Base-by-base conservation (phyloP, 2,113 vertebrate genomes). In the Aegypius monachus region DNA sequence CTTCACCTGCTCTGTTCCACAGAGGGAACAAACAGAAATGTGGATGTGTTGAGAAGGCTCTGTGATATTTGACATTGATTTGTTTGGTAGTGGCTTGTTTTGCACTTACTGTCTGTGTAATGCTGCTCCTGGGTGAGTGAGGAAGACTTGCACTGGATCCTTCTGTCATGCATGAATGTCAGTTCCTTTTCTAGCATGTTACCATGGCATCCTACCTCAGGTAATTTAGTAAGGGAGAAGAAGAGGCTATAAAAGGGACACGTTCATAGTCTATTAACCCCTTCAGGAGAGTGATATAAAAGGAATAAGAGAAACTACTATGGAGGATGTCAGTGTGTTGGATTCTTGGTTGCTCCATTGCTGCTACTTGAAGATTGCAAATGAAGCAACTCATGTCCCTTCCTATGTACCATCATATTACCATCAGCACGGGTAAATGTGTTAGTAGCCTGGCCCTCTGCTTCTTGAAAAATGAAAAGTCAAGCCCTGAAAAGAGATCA, bases 1-100 rank as follows among this genome's bases (percentile, higher is more conserved):
- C 29, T 90, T 62, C 15, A 36, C 10, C 26, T 2, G 2, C 50
- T 65, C 18, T 58, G 21, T 36, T 68, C 42, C 29, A 20, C 0
- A 0, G 31, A 62, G 31, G 68, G 40, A 70, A 16, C 31, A 48
- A 36, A 48, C 2, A 78, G 73, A 53, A 66, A 22, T 8, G 21
- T 9, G 62, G 34, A 9, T 20, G 29, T 1, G 0, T 36, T 0
- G 1, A 70, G 75, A 77, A 70, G 93, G 48, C 53, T 73, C 65
- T 52, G 65, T 47, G 63, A 31, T 81, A 52, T 65, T 65, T 56
- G 45, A 22, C 26, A 14, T n/a, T 19, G 62, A 55, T 83, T 83
- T 73, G 27, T 48, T 52, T 13, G 34, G 67, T 83, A 22, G 47
- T 15, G 0, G 3, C 38, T 75, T 27, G 22, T 55, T 85, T 61